Base-by-base conservation (phyloP, 2,113 vertebrate genomes). In the Cyrtonyx montezumae region DNA sequence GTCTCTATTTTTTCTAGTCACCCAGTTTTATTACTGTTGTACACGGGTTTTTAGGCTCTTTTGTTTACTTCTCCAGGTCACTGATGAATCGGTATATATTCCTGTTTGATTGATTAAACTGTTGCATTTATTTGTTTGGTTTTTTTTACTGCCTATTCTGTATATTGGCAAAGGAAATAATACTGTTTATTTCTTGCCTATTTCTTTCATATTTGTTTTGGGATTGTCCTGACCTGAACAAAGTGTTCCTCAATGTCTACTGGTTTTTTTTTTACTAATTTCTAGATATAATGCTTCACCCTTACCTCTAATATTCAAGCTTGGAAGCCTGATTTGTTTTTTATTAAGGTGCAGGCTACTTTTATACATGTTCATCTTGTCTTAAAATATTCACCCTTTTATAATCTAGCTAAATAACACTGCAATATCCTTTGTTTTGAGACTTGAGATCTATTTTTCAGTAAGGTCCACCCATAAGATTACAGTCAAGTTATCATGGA, bases 171-270 rank as follows among this genome's bases (percentile, higher is more conserved):
- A 56, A 20, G 30, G 55, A 56, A 32, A 32, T 8, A 37, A 14
- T 58, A 20, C 25, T 58, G 3, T 58, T 90, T 58, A 19, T 71
- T 78, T 78, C 49, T 49, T n/a, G n/a, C n/a, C n/a, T n/a, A n/a
- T n/a, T n/a, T n/a, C n/a, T n/a, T n/a, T n/a, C n/a, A 16, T 32
- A 28, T 3, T 32, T 1, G 0, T 42, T 84, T 78, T 51, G 58
- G 14, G 18, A 51, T 59, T 73, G 66, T 66, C 25, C 32, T 43
- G 5, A 34, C 30, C 32, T 66, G 36, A 65, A 65, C 42, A 49
- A 70, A 25, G 11, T 65, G 17, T 32, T 71, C 3, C 9, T 51
- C 32, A 14, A 36, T 9, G 43, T 21, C 51, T 77, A 16, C 26
- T 62, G 5, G n/a, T n/a, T n/a, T n/a, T 63, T 25, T 89, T 59